Base-by-base conservation (phyloP, 2,797 vertebrate species). In the Typhlichthys subterraneus region DNA sequence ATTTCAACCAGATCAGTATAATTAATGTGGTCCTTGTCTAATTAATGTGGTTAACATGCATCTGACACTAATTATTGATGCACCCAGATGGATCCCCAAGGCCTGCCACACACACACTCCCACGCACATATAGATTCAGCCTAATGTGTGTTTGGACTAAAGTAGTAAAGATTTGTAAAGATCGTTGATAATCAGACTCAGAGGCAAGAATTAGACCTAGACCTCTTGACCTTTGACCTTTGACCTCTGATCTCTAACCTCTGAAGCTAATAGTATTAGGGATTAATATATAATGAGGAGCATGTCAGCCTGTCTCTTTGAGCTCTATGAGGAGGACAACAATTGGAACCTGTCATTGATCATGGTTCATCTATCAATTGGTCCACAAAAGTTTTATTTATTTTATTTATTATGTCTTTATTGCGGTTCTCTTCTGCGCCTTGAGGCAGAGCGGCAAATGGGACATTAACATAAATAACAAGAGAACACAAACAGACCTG, bases 181-280 rank as follows among this genome's bases (percentile, higher is more conserved):
- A 38, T 69, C 67, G 87, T 76, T 78, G 82, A 83, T 84, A 82
- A 87, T 76, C 64, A 72, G 61, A 68, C 59, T 15, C 5, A 45
- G 69, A 76, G 78, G 8, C 33, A 75, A 79, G 83, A 67, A 45
- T 17, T 59, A 48, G 19, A 61, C 47, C 59, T 42, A 49, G 71
- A 73, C 83, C 84, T 77, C 65, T 61, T 84, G 73, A 81, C 80
- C 65, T 19, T 61, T 84, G 73, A 81, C 80, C 65, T 19, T 53
- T 75, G 61, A 83, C 57, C 83, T 81, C 4, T 83, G 71, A 87
- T 73, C 70, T 59, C 29, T 64, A 85, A 71, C 65, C 19, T 12
- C 56, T 52, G 48, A 73, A 67, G 33, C 49, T 48, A n/a, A 38
- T 19, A 29, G 12, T 11, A 23, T 11, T 12, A 29, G 12, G 19